These are phyloP conservation scores for Akabosia matsudoensis DNA, from an alignment of 1,140 invertebrate species.

Conservation along the genomic window DNA sequence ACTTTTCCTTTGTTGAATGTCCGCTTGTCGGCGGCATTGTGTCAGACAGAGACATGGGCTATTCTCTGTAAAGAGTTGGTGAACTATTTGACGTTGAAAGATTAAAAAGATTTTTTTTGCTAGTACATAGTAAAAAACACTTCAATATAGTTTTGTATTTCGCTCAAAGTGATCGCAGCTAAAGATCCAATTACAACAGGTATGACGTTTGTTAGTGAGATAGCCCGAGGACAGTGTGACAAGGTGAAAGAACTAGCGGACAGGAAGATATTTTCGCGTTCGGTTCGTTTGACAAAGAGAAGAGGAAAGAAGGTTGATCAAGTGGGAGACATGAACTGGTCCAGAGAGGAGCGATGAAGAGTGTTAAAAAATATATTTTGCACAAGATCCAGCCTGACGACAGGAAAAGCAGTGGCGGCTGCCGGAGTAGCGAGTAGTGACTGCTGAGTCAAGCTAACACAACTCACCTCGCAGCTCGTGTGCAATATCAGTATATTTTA, in stretches of 20 bases:
- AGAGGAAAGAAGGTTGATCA: not conserved
- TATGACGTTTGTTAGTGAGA: no score
- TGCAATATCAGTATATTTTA: not conserved
- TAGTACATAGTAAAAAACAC: no score
- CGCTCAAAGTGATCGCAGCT: no score
- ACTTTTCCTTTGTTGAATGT: not conserved
- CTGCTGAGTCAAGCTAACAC: not conserved
- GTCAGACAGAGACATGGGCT: no score
- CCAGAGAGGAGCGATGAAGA: not conserved
- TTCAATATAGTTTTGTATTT: no score
- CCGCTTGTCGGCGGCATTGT: not conserved
- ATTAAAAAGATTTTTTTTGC: no score
- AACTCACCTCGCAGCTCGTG: not conserved
- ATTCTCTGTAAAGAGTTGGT: no score
- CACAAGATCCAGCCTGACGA: not conserved
- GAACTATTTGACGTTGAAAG: no score
- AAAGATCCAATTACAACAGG: no score
- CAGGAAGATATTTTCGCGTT: not conserved
- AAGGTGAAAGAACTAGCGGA: not conserved
- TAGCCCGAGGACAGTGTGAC: no score
- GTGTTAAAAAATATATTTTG: slow-evolving; percentile 1
- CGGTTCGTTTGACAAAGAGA: not conserved
- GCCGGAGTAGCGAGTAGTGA: no score
- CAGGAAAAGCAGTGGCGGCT: not conserved
- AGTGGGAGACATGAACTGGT: not conserved